phyloP scores from a whole-genome alignment of 2,113 vertebrate species.

The Conger conger region DNA sequence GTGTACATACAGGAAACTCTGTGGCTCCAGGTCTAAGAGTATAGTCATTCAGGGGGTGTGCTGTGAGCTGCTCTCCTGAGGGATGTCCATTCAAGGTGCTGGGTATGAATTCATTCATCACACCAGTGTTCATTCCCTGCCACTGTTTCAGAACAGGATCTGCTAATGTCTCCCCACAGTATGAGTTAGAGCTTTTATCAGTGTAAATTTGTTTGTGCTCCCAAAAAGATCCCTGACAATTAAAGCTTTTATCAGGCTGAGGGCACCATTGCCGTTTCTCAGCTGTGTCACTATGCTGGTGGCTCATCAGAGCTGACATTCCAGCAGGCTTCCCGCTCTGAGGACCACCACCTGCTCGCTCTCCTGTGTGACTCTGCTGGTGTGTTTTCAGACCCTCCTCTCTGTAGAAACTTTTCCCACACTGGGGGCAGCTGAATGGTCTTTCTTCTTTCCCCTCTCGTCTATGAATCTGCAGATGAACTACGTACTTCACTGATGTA shows the following conservation, averaged over 20 bases:
- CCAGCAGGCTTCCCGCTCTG: not conserved
- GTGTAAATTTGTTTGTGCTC: not conserved
- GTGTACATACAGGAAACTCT: not conserved
- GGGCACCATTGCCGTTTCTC: not conserved
- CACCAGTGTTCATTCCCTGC: not conserved
- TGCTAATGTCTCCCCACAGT: not conserved
- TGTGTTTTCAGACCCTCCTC: slow-evolving; percentile 13
- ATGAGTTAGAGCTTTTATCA: not conserved
- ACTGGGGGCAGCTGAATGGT: slow-evolving; percentile 8
- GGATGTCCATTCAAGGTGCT: not conserved
- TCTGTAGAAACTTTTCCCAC: slow-evolving; percentile 22
- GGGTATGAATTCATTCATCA: not conserved
- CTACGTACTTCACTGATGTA: not conserved
- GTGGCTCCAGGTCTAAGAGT: not conserved
- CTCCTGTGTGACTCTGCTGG: not conserved
- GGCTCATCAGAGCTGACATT: not conserved
- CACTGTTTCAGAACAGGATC: not conserved
- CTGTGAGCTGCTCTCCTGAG: not conserved
- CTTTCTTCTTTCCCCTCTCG: slow-evolving; percentile 8
- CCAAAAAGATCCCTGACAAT: not conserved
- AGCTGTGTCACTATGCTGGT: not conserved
- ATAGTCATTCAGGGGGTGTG: not conserved
- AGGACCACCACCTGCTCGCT: not conserved
- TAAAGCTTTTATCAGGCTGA: not conserved
- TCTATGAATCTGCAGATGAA: slow-evolving; percentile 11